phyloP scores from a whole-genome alignment of 2,797 vertebrate genomes.

The Spinus pinus region DNA sequence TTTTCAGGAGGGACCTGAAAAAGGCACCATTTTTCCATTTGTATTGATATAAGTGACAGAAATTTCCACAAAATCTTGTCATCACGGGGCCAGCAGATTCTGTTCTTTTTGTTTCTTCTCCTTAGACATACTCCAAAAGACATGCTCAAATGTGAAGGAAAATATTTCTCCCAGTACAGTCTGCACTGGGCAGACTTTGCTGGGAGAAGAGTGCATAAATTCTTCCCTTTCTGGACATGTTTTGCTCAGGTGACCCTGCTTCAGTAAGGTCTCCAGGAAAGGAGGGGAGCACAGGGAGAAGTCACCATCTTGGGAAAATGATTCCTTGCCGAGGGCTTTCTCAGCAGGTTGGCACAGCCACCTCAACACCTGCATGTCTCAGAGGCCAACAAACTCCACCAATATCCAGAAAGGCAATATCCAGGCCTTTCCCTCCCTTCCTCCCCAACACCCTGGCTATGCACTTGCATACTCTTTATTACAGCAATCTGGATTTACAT shows the following conservation, averaged over 20 bases:
- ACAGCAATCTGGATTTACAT: background rate
- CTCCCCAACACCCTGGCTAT: background rate
- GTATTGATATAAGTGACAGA: background rate
- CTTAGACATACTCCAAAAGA: background rate
- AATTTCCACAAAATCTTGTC: background rate
- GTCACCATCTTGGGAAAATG: background rate
- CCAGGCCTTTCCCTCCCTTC: background rate
- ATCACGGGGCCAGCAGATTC: background rate
- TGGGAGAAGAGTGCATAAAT: background rate
- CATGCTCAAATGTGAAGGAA: background rate
- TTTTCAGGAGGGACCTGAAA: background rate
- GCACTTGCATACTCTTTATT: background rate
- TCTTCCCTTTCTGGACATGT: background rate
- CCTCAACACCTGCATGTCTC: rapidly evolving
- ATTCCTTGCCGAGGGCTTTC: background rate
- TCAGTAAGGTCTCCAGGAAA: background rate
- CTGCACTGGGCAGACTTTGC: background rate
- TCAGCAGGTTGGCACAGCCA: rapidly evolving
- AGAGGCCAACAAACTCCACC: background rate
- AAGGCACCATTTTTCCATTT: background rate
- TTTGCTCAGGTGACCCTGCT: background rate
- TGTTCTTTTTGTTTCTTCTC: background rate
- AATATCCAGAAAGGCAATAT: background rate
- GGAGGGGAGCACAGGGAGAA: background rate
- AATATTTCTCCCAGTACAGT: background rate